Base-by-base conservation (phyloP, 35 echinoderm and acorn worm species). In the Apostichopus japonicus region DNA sequence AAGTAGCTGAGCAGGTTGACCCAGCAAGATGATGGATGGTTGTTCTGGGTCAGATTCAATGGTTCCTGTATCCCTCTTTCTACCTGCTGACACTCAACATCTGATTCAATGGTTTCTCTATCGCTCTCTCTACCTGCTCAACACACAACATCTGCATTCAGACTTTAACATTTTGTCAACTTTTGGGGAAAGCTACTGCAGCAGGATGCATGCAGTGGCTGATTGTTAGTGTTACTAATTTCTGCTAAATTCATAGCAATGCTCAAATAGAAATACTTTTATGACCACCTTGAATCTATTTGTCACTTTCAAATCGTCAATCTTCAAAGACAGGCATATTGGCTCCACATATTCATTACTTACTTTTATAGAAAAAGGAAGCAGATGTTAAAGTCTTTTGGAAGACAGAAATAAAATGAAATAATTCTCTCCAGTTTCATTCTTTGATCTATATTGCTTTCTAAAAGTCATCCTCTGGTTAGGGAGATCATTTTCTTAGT, bases 401-500 rank as follows among this genome's bases (percentile, higher is more conserved):
- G 17, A 15, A 75, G 71, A 75, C 13, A 75, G 7, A 23, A 75
- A 75, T 7, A 19, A 75, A 75, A 75, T 19, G 17, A 75, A 75
- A n/a, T 75, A 75, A 75, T 75, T 75, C 71, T 75, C 71, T 15
- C n/a, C 15, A 75, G 71, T 75, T 75, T 23, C 17, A 75, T 75
- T n/a, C 71, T 75, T 75, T 75, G n/a, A 75, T 75, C 17, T 75
- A 75, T 75, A 75, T 75, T 75, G 71, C 71, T 75, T 75, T 75
- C 71, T 75, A 75, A 75, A 75, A 75, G 71, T 19, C 71, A 75
- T 75, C 21, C 17, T 75, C 71, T 21, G 71, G 71, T 75, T 19
- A n/a, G 17, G 71, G 11, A 75, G 71, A 75, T 75, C 71, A 19
- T 75, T 75, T 75, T 7, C 71, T 23, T 75, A 14, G 22, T 21